Percentiles rank a stretch among this genome's conserved stretches.
phyloP scores from a whole-genome alignment of 2,797 vertebrate species.

The Syndactyla subalaris region DNA sequence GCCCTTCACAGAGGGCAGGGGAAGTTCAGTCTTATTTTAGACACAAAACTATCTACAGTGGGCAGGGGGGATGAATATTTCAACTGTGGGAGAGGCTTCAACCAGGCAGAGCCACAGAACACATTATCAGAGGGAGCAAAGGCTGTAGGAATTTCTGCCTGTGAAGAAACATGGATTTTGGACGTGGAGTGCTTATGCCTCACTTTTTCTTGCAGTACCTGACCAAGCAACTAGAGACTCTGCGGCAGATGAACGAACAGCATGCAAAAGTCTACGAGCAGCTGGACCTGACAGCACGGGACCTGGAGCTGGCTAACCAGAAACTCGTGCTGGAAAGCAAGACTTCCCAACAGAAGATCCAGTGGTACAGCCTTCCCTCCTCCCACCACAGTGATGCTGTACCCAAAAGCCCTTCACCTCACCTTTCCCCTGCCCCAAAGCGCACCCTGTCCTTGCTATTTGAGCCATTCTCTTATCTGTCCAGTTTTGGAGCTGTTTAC shows the following conservation, averaged over 20 bases:
- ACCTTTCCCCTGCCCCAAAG: neutral
- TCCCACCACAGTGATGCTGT: neutral
- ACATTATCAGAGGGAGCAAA: neutral
- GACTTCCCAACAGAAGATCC: constrained; percentile 94
- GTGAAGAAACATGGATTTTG: neutral
- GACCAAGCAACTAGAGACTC: constrained; percentile 92
- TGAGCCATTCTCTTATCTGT: constrained; percentile 34
- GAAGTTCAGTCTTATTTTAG: neutral
- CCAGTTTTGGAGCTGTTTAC: constrained; percentile 38
- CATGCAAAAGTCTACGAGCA: constrained; percentile 97
- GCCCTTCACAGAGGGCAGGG: neutral
- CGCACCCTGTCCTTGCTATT: neutral
- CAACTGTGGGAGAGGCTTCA: neutral
- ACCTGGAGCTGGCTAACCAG: constrained; percentile 94
- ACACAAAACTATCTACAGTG: neutral
- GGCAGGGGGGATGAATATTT: neutral
- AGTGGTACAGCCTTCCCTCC: constrained; percentile 79
- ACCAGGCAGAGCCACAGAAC: neutral
- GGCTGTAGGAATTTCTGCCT: neutral
- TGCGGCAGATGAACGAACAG: constrained; percentile 95
- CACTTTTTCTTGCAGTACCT: constrained; percentile 82
- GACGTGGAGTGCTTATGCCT: neutral
- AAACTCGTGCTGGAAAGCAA: constrained; percentile 96
- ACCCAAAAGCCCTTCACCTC: neutral
- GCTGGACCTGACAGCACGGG: constrained; percentile 91